A percentile compares a stretch with the other conserved stretches of the same genome.
These are phyloP conservation scores for Podilymbus podiceps DNA, from an alignment of 2,113 vertebrate species.

Conservation along the genomic window DNA sequence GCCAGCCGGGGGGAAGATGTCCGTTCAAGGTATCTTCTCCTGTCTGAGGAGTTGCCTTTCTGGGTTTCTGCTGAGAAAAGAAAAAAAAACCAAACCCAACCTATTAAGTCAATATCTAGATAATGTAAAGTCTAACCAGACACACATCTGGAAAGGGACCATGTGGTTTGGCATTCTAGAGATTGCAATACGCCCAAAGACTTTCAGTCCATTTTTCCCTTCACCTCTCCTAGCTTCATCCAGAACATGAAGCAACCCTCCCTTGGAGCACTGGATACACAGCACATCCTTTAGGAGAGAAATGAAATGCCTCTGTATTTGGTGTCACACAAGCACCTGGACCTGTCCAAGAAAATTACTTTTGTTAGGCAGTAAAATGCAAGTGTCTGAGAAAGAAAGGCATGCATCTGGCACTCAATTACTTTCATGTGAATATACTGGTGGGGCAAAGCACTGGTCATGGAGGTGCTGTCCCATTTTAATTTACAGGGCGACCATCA, in stretches of 20 bases:
- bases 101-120: neutral
- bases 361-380: neutral
- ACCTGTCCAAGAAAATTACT: neutral
- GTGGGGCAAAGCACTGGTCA: neutral
- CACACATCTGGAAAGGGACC: neutral
- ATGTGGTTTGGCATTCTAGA: neutral
- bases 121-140: neutral
- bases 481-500: neutral
- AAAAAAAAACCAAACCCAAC: neutral
- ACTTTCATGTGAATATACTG: neutral
- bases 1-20: conserved; percentile 90
- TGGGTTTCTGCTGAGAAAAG: conserved; percentile 80
- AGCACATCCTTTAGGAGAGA: neutral
- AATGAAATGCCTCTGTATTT: neutral
- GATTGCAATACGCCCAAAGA: neutral
- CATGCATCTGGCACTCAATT: neutral
- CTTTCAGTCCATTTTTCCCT: neutral
- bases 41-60: conserved; percentile 81
- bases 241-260: neutral
- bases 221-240: neutral
- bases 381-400: neutral
- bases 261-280: neutral
- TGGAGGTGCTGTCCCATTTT: neutral
- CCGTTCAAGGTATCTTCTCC: conserved; percentile 82
- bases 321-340: neutral